Base-by-base conservation (phyloP, 2,797 vertebrate species). In the Taenioides sp. region DNA sequence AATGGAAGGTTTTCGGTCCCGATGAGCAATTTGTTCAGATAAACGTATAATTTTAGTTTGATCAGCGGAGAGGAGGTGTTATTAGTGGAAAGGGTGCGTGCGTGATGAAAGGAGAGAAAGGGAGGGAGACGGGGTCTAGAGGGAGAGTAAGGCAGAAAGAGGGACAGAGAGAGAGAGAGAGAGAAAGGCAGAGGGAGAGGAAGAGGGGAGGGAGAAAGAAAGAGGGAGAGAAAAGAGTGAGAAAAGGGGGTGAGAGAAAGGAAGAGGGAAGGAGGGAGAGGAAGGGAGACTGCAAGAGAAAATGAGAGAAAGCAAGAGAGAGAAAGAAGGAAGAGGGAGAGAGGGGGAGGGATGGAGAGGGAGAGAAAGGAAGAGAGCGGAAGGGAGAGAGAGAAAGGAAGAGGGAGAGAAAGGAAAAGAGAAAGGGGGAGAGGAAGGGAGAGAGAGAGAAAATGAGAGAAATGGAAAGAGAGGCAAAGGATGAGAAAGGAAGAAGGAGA, bases 11-110 rank as follows among this genome's bases (percentile, higher is more conserved):
- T 83, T 86, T 81, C 70, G 77, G 47, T 2, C n/a, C 37, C 34
- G 68, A 1, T 78, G 81, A 89, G 81, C 50, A 74, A 87, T 84
- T n/a, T 40, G 27, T 27, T 72, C 83, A 69, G 69, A 47, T 71
- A 67, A 71, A 87, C 69, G 77, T 87, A 74, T 84, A 77, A 87
- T 90, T 88, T 86, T 34, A 54, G 25, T 40, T 66, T 78, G 86
- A 84, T 78, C 67, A 63, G 73, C 28, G 3, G 59, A 55, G 76
- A 40, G 78, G 69, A 69, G 74, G 74, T 78, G 75, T 67, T 78
- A 80, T 82, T 85, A 85, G 77, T 80, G 69, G 25, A 82, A 17
- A 47, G n/a, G 59, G 70, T 79, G 74, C 2, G 6, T 2, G 34
- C 5, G 3, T 63, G 10, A 37, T 2, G 34, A 6, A 59, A n/a